Evolutionary conservation across 1,140 invertebrate genomes (phyloP).

Genomic region (Hyphantria cunea): DNA sequence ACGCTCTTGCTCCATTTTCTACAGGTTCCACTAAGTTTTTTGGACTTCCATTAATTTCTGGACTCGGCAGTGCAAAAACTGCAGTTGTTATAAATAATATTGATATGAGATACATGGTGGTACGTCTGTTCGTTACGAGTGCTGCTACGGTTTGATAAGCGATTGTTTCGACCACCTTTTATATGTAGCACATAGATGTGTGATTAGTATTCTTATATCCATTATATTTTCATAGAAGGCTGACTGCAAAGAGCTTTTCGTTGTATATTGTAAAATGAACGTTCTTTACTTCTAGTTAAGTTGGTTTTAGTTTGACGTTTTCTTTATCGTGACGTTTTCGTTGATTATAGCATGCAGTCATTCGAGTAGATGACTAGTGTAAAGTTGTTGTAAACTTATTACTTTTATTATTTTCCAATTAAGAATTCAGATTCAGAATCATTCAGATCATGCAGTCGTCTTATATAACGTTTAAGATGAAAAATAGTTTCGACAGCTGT

Average conservation of each 20-base stretch:
- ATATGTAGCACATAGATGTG: constrained; percentile 72
- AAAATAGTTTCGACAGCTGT: too few species aligned
- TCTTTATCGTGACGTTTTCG: constrained; percentile 39
- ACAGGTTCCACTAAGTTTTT: constrained; percentile 46
- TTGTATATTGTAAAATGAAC: constrained; percentile 26
- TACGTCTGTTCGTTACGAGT: constrained; percentile 58
- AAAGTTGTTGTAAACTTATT: constrained; percentile 38
- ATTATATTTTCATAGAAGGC: constrained; percentile 79
- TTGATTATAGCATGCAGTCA: constrained; percentile 68
- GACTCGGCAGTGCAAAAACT: constrained; percentile 53
- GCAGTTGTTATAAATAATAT: constrained; percentile 43
- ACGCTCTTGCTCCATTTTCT: constrained; percentile 52
- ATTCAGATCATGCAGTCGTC: too few species aligned
- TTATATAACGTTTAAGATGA: too few species aligned
- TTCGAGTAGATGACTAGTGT: constrained; percentile 46
- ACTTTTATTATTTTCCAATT: constrained; percentile 8
- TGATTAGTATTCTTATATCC: constrained; percentile 64
- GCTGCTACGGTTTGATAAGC: constrained; percentile 69
- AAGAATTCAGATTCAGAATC: too few species aligned
- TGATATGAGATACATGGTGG: constrained; percentile 56
- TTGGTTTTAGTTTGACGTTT: constrained; percentile 31
- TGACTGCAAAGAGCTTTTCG: constrained; percentile 63
- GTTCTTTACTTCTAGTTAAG: constrained; percentile 28
- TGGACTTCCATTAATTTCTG: constrained; percentile 42
- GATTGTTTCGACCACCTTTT: constrained; percentile 62